Evolutionary conservation across 1,140 invertebrate genomes (phyloP), one percentile per base, ranked within the genome.

Genomic region (Mya arenaria): DNA sequence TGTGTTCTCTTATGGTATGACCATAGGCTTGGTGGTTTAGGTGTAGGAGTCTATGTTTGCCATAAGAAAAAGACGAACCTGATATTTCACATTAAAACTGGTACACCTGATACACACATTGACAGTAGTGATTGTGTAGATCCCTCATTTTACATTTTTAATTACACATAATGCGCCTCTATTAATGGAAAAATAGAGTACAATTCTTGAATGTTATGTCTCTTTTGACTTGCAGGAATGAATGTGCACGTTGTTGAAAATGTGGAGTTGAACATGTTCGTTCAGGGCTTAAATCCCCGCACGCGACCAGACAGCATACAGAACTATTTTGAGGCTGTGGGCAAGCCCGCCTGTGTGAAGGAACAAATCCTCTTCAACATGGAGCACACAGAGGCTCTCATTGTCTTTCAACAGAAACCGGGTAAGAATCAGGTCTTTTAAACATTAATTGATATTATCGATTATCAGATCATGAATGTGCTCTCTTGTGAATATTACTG

Each of bases 341-440:
- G 77, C 1, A 25, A 52, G 56, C 74, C 74, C 55, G 65, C 77
- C 4, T 30, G 48, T 23, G 77, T 79, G 0, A 68, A 79, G 65
- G 77, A 79, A n/a, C 23, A 66, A n/a, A 69, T 79, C 4, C 65
- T 79, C 30, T 79, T 79, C 23, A 69, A 56, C 39, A 23, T 79
- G 25, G 77, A 79, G 15, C 77, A 69, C n/a, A 79, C 77, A 39
- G 77, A 79, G n/a, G 77, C 77, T 17, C 52, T 79, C 25, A 36
- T 79, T 39, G 56, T 55, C 23, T 79, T 79, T 36, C 23, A 56
- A n/a, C 77, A 79, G n/a, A 68, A 52, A 60, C 77, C 77, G 41
- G 77, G 77, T 79, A 68, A 19, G 63, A n/a, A n/a, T n/a, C n/a
- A n/a, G n/a, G n/a, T n/a, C n/a, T n/a, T n/a, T n/a, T n/a, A n/a